phyloP scores from a whole-genome alignment of 2,797 vertebrate genomes.

The Liasis olivaceus region DNA sequence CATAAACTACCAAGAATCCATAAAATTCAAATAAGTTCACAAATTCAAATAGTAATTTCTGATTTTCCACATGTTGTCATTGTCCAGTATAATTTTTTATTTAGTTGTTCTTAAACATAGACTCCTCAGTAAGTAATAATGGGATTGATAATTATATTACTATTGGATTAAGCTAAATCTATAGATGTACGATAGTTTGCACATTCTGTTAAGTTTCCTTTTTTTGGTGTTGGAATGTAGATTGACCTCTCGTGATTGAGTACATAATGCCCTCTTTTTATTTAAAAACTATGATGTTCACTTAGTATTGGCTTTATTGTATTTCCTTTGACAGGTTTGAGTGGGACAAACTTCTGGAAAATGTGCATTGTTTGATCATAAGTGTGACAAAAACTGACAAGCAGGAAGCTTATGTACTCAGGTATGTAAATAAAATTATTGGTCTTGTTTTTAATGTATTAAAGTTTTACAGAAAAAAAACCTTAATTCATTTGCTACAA shows the following conservation, averaged over 20 bases:
- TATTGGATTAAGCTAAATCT: neutral
- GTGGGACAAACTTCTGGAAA: conserved; percentile 99
- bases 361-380: conserved; percentile 99
- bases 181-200: neutral
- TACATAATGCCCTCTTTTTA: neutral
- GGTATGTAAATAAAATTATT: conserved; percentile 77
- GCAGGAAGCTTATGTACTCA: conserved; percentile 99
- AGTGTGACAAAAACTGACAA: conserved; percentile 99
- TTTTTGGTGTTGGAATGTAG: neutral
- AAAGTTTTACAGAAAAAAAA: neutral
- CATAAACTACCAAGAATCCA: neutral
- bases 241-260: neutral
- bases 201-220: neutral
- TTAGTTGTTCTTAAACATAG: neutral
- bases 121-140: neutral
- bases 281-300: neutral
- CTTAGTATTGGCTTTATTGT: neutral
- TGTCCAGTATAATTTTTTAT: neutral
- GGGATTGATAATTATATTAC: neutral
- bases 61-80: neutral
- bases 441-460: neutral
- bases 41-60: neutral
- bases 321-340: conserved; percentile 85
- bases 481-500: neutral
- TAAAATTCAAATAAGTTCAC: neutral